Evolutionary conservation across 2,888 invertebrate species (phyloP).

Genomic region (Ganaspis brasiliensis): DNA sequence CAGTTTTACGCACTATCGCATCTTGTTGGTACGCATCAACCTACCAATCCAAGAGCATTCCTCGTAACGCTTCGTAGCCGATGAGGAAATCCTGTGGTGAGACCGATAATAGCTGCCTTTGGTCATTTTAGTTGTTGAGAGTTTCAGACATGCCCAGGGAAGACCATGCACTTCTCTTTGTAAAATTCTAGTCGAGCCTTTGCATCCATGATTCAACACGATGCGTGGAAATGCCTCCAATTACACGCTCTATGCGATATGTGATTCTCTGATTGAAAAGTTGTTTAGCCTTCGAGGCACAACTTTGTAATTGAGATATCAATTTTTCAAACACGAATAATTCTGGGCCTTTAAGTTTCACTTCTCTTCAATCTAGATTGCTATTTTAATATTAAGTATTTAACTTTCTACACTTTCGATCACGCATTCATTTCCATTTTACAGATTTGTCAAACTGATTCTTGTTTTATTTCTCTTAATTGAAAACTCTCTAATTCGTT

Average conservation of each 20-base stretch:
- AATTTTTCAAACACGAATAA: constrained; percentile 19
- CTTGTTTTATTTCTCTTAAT: not conserved
- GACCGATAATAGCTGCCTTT: constrained; percentile 43
- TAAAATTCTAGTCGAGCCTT: constrained; percentile 4
- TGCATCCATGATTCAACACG: not conserved
- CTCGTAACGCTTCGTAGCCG: constrained; percentile 52
- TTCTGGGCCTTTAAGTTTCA: constrained; percentile 20
- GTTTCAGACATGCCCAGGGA: constrained; percentile 15
- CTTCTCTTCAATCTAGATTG: not conserved
- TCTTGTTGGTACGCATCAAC: constrained; percentile 48
- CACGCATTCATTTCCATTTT: too few relatives aligned
- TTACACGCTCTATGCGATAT: not conserved
- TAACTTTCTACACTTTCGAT: constrained; percentile 15
- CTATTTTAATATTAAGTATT: not conserved
- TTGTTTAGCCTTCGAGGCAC: not conserved
- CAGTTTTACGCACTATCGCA: constrained; percentile 61
- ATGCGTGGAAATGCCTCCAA: constrained; percentile 5
- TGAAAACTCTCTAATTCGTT: too few relatives aligned
- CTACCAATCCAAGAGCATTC: constrained; percentile 48
- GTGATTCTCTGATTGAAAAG: constrained; percentile 14
- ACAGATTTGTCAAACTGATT: not conserved
- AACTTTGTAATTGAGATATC: constrained; percentile 19
- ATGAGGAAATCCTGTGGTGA: constrained; percentile 57
- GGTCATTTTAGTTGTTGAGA: constrained; percentile 29
- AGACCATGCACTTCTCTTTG: too few relatives aligned